These are phyloP conservation scores for Anser cygnoides DNA, from an alignment of 2,113 vertebrate species.

Conservation along the genomic window DNA sequence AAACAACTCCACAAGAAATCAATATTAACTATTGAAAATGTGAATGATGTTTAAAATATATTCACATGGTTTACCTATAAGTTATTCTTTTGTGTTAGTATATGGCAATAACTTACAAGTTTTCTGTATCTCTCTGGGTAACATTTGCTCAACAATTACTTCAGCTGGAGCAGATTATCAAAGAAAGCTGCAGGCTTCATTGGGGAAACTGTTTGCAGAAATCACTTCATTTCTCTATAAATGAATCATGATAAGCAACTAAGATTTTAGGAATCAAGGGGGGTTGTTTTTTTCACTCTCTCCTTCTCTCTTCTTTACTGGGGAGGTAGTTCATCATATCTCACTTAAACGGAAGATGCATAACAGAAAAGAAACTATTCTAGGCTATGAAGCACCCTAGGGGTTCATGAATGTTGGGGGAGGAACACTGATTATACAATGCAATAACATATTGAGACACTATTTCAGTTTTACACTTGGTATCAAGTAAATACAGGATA, in stretches of 20 bases:
- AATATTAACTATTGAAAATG: conserved; percentile 35
- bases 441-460: conserved; percentile 75
- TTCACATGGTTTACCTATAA: not conserved
- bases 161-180: conserved; percentile 23
- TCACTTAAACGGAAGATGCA: conserved; percentile 64
- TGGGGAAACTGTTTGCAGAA: not conserved
- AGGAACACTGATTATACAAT: conserved; percentile 70
- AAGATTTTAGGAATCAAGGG: conserved; percentile 54
- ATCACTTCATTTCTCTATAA: conserved; percentile 63
- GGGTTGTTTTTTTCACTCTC: not conserved
- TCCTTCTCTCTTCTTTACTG: conserved; percentile 46
- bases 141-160: conserved; percentile 54
- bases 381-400: conserved; percentile 73
- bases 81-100: conserved; percentile 20
- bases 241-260: conserved; percentile 57
- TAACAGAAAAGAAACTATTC: conserved; percentile 61
- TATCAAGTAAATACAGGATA: conserved; percentile 76
- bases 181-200: conserved; percentile 48
- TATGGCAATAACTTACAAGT: not conserved
- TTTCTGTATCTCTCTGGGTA: conserved; percentile 36
- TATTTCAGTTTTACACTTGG: conserved; percentile 73
- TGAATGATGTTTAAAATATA: conserved; percentile 30
- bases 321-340: conserved; percentile 69
- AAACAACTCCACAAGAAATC: not conserved
- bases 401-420: conserved; percentile 75